Base-by-base conservation (phyloP, 2,888 invertebrate genomes). In the Phengaris alcon region DNA sequence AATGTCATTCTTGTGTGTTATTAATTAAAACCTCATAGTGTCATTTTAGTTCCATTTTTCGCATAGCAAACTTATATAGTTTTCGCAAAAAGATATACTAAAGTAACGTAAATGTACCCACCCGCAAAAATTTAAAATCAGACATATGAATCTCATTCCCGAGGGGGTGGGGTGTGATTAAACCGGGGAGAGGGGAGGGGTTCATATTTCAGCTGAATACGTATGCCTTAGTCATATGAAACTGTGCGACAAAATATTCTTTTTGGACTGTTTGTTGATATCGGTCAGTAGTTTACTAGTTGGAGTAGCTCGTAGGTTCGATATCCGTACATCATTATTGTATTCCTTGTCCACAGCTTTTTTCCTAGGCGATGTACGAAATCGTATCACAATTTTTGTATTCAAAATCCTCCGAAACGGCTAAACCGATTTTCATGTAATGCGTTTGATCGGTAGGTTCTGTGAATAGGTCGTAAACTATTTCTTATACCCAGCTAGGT, bases 111-210 rank as follows among this genome's bases (percentile, higher is more conserved):
- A 64, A 64, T 64, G 64, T 35, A 6, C 12, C 35, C 12, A n/a
- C 35, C 2, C 35, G 35, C 35, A 64, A 64, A 12, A 10, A n/a
- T n/a, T 64, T 64, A 13, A 64, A 64, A 6, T 64, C 64, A 64
- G 64, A 64, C 64, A 6, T 64, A 64, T 64, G 35, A 64, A 64
- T 35, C 64, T 64, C 64, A 64, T 35, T 64, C 64, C 64, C 64
- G 35, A 64, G 64, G 64, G 64, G 64, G 64, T 35, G 7, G 55
- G 35, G 59, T 6, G 64, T 64, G 59, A 64, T 64, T 64, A 64
- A 64, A 64, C 12, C 7, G 64, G 64, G 64, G 44, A 10, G 10
- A 6, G 57, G 57, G 59, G 59, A 6, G 22, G 59, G 6, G 35
- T 64, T 64, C 35, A 64, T 64, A 44, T 64, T 64, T 64, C 64